Base-by-base conservation (phyloP, 2,888 invertebrate species). In the Pheosia tremula region DNA sequence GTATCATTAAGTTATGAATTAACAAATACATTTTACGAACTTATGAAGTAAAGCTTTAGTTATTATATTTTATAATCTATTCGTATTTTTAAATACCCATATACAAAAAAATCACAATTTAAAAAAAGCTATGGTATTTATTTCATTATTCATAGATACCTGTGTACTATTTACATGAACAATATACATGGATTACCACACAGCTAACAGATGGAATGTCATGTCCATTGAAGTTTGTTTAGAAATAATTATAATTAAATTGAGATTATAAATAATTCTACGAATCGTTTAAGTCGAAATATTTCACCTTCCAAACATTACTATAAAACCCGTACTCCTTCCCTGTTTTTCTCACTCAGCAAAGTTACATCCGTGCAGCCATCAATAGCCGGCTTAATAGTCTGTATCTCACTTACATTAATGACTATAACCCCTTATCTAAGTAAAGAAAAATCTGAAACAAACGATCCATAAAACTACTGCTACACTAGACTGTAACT, bases 371-470 rank as follows among this genome's bases (percentile, higher is more conserved):
- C 43, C 36, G 71, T 74, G 69, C 74, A 79, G 73, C 80, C 77
- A 82, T 75, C 74, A 82, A 76, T 79, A 63, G 67, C 67, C 70
- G 72, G 59, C 65, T 67, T 69, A 79, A 81, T 83, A 87, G 85
- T 89, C 86, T 87, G 82, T 87, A 82, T 81, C 85, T 87, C 87
- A 70, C 66, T 83, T 85, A 85, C 62, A 62, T 70, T 84, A 85
- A 79, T 78, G 81, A 83, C 85, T 85, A 85, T 79, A 78, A 74
- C 72, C 73, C 68, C 81, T 75, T 81, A 73, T 69, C 72, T 90
- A 91, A 81, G 90, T 91, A 70, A 90, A 88, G 78, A 88, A 88
- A 81, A 90, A 92, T 64, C 81, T 79, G 71, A 89, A 86, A 78
- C 81, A 86, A 63, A 82, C 68, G 81, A 82, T 80, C 84, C 85